Percentiles rank a stretch among this genome's conserved stretches.
phyloP scores from a whole-genome alignment of 2,888 invertebrate genomes.

The Caradrina clavipalpis region DNA sequence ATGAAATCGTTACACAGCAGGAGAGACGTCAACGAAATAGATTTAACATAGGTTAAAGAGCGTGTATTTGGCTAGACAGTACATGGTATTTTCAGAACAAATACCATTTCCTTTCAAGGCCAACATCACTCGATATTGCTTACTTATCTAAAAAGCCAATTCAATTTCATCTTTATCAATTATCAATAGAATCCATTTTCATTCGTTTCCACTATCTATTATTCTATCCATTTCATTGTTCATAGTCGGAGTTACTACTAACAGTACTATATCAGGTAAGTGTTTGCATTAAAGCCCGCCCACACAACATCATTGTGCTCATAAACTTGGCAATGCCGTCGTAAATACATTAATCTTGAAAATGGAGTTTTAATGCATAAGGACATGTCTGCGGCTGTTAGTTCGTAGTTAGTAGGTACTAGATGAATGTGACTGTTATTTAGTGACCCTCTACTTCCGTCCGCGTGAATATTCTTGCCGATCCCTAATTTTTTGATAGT shows the following conservation, averaged over 20 bases:
- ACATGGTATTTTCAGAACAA: not conserved
- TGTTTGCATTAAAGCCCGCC: constrained; percentile 68
- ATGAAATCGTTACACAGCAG: not conserved
- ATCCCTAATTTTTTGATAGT: no score
- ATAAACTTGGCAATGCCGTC: constrained; percentile 84
- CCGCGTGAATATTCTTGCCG: no score
- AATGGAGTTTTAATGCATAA: constrained; percentile 75
- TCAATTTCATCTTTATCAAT: not conserved
- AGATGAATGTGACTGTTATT: not conserved
- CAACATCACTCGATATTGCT: not conserved
- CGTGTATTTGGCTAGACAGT: not conserved
- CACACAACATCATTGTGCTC: constrained; percentile 76
- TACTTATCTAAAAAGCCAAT: not conserved
- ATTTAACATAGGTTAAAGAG: not conserved
- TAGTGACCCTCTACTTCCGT: no score
- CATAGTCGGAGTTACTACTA: constrained; percentile 37
- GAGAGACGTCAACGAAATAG: no score
- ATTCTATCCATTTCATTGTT: constrained; percentile 28
- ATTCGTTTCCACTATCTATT: constrained; percentile 29
- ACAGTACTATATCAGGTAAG: constrained; percentile 64
- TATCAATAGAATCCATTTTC: constrained; percentile 14
- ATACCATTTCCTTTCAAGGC: not conserved
- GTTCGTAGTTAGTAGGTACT: not conserved
- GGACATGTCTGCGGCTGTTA: constrained; percentile 50
- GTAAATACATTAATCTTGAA: constrained; percentile 76